Conservation (phyloP, 1,140 invertebrate genomes). For the Caenorhabditis inopinata region DNA sequence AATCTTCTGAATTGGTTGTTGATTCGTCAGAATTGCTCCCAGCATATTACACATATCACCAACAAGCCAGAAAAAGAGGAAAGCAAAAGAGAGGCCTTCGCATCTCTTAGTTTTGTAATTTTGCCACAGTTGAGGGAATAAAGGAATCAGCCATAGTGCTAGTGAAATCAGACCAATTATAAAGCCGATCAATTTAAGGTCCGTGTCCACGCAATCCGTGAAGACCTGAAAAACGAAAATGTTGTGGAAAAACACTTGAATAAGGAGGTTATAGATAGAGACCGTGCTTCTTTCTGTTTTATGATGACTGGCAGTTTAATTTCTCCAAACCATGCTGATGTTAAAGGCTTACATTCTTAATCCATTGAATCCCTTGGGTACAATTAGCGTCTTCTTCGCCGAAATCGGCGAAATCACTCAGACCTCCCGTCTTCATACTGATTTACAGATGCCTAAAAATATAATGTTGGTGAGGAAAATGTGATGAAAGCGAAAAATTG, state of each 20-base stretch:
- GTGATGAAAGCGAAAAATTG: neutral
- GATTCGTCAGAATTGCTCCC: constrained; percentile 64
- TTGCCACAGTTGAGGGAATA: constrained; percentile 49
- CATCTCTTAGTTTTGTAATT: constrained; percentile 50
- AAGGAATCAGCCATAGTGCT: constrained; percentile 51
- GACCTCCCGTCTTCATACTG: constrained; percentile 40
- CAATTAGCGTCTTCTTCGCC: constrained; percentile 45
- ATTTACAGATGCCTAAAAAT: neutral
- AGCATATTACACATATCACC: constrained; percentile 65
- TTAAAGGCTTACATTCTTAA: constrained; percentile 41
- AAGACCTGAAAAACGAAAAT: constrained; percentile 50
- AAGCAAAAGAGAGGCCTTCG: constrained; percentile 46
- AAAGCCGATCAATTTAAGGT: constrained; percentile 48
- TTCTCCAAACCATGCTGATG: no score
- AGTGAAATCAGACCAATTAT: constrained; percentile 48
- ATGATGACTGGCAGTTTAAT: no score
- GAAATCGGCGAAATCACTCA: neutral
- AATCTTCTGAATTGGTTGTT: constrained; percentile 64
- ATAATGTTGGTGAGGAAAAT: neutral
- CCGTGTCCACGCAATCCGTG: constrained; percentile 51
- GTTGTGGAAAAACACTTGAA: no score
- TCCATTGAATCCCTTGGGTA: constrained; percentile 50
- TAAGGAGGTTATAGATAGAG: no score
- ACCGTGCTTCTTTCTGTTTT: no score
- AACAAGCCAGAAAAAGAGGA: constrained; percentile 54